Base-by-base conservation (phyloP, 1,140 invertebrate genomes). In the Plectus sambesii region DNA sequence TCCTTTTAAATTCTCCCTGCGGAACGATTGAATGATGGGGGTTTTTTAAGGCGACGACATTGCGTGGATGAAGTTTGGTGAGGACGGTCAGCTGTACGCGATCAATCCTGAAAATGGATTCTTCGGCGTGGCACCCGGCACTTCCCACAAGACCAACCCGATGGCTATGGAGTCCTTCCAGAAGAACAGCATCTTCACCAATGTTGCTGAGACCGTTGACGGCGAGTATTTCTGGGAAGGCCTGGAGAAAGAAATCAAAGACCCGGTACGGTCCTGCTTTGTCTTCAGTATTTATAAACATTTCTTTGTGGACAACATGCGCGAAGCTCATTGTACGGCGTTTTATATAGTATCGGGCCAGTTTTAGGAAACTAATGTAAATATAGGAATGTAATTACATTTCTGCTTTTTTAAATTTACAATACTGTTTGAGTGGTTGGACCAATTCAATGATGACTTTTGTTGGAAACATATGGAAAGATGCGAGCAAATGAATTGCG, bases 91-190 rank as follows among this genome's bases (percentile, higher is more conserved):
- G 29, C 74, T 99, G 19, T 76, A 90, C 49, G 94, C 90, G 1
- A 98, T 99, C 57, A 99, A 99, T 70, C 93, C 94, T 0, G 94
- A 99, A 72, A 87, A 89, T 66, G 94, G 94, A 19, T 98, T 99
- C 78, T 99, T 99, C 70, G 94, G 94, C 2, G 94, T 99, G 1
- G 93, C 93, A 2, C 94, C 94, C 44, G 92, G 84, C 2, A 98
- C 93, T 6, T 92, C 85, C 0, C 75, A 74, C 45, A 76, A 81
- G 9, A 97, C 88, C 0, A 98, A 98, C 72, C 92, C 92, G 0
- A 92, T 89, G 67, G 94, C 94, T 5, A 93, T 99, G 88, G 77
- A 80, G 41, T 92, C 89, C 0, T 81, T 97, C 37, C 82, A 87
- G 67, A 79, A 80, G 53, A 87, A 99, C 71, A 93, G 90, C 0